Evolutionary conservation across 2,888 invertebrate genomes (phyloP).

Genomic region (Eupithecia abbreviata): DNA sequence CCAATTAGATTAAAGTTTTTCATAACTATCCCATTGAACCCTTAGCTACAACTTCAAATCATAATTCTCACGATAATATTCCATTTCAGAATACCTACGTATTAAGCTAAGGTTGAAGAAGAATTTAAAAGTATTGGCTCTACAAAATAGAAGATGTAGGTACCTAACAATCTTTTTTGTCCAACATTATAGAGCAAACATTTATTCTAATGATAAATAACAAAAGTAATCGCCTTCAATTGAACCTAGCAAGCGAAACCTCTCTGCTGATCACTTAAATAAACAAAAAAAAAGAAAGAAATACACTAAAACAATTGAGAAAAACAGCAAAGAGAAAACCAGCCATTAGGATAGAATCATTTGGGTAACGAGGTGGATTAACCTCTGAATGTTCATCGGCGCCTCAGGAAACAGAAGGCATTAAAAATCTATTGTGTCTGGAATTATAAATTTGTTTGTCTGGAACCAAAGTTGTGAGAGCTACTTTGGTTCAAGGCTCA

Average conservation of each 20-base stretch:
- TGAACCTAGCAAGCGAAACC: background rate
- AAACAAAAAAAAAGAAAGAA: conserved; percentile 1
- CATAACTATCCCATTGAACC: background rate
- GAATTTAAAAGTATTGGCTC: background rate
- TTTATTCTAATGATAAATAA: background rate
- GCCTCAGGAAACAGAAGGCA: conserved; percentile 22
- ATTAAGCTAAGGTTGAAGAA: background rate
- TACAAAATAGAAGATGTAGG: background rate
- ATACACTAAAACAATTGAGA: conserved; percentile 9
- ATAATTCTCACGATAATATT: background rate
- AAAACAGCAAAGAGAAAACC: background rate
- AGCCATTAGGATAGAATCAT: conserved; percentile 6
- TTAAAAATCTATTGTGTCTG: conserved; percentile 22
- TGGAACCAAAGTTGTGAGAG: background rate
- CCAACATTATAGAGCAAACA: background rate
- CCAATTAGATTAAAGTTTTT: too few species aligned
- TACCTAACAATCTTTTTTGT: background rate
- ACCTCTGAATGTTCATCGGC: conserved; percentile 15
- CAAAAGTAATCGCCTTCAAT: background rate
- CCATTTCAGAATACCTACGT: background rate
- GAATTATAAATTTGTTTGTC: conserved; percentile 15
- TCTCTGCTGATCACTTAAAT: background rate
- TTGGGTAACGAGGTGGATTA: conserved; percentile 20
- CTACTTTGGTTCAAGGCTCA: background rate
- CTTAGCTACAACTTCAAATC: background rate